These are phyloP conservation scores for Bursaphelenchus okinawaensis DNA, from an alignment of 2,888 invertebrate species.

Conservation along the genomic window DNA sequence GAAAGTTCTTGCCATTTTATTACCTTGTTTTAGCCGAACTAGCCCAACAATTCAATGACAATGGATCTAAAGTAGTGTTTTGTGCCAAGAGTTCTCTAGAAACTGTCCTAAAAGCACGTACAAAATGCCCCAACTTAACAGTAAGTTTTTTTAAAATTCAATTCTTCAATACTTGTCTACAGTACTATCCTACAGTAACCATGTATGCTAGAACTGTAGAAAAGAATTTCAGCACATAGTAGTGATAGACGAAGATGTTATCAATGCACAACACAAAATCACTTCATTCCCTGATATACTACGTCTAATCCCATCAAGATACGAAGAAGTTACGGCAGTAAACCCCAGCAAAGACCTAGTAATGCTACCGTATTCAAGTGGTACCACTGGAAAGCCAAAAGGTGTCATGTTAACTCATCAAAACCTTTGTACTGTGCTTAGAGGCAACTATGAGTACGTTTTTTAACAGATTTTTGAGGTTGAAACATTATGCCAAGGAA, in stretches of 20 bases:
- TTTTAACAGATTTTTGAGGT: neutral
- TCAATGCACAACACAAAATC: neutral
- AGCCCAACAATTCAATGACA: conserved; percentile 44
- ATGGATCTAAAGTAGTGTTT: conserved; percentile 39
- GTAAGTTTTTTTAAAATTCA: conserved; percentile 12
- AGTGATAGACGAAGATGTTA: neutral
- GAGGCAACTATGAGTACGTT: conserved; percentile 14
- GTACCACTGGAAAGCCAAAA: conserved; percentile 29
- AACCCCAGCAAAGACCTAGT: conserved; percentile 26
- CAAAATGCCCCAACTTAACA: conserved; percentile 32
- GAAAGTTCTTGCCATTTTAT: too few relatives aligned
- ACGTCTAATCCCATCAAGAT: neutral
- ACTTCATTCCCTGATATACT: neutral
- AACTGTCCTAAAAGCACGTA: conserved; percentile 39
- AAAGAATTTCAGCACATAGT: neutral
- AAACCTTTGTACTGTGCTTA: conserved; percentile 39
- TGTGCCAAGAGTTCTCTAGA: conserved; percentile 37
- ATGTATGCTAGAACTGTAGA: too few relatives aligned
- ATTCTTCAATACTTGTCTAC: too few relatives aligned
- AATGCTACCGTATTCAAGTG: conserved; percentile 29
- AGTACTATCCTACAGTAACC: too few relatives aligned
- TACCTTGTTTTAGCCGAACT: conserved; percentile 39
- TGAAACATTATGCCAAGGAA: neutral
- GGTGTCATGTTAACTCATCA: conserved; percentile 42
- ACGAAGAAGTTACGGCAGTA: neutral